Evolutionary conservation across 2,797 vertebrate genomes (phyloP), one percentile per base, ranked within the genome.

Genomic region (Zalophus californianus): DNA sequence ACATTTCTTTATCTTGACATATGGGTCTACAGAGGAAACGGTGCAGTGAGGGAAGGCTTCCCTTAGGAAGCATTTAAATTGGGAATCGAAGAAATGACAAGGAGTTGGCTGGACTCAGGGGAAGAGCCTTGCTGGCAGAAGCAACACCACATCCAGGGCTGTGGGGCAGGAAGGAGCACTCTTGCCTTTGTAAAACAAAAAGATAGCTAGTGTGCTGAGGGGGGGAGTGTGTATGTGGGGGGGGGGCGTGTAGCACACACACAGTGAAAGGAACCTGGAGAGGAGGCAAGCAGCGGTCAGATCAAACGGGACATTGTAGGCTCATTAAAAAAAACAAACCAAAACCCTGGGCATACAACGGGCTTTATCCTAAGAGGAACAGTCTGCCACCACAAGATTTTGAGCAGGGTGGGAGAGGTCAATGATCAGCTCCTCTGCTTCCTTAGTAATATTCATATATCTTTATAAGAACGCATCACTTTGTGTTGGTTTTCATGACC

Each of bases 121-220:
- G 41, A 92, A 77, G 44, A 94, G 66, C n/a, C 72, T 41, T 85
- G 66, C 68, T 90, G 88, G 82, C 38, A 85, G 77, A 90, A 75
- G 88, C 35, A 90, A 60, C 4, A 86, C 44, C 50, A 75, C 10
- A 18, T 86, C 52, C 84, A 95, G 44, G n/a, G 72, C 84, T 86
- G 32, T 54, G 86, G 95, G 83, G 92, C 95, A 96, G 87, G 60
- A 94, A 91, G 87, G 86, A 94, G 3, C 27, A 88, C 91, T 48
- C 91, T 79, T 54, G 29, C 72, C 77, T 94, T 87, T 95, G 86
- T 13, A 52, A 96, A 93, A 78, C 29, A 68, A 84, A 80, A 62
- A 91, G 72, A 66, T 27, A 60, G 70, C 54, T 62, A 35, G n/a
- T 70, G 54, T 91, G 91, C 48, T 78, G 23, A 80, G 48, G 68